phyloP scores from a whole-genome alignment of 2,888 invertebrate genomes.

The Prosopocoilus inquinatus region DNA sequence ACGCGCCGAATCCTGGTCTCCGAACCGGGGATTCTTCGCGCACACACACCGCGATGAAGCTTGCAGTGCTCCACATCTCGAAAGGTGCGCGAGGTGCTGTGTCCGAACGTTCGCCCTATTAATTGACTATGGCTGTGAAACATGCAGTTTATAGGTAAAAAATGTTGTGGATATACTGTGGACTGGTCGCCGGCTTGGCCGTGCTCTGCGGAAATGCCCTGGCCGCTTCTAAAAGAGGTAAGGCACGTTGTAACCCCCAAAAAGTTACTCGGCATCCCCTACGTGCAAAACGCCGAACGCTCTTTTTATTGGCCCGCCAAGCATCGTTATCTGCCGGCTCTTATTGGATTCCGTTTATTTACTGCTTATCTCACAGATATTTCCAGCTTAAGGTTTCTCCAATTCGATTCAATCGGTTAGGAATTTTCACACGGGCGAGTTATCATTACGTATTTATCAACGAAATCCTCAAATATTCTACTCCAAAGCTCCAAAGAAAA shows the following conservation, averaged over 20 bases:
- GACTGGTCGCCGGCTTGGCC: constrained; percentile 44
- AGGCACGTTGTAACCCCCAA: constrained; percentile 22
- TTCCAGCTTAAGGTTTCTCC: background rate
- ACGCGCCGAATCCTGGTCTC: constrained; percentile 22
- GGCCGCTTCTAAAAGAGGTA: constrained; percentile 47
- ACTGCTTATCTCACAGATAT: constrained; percentile 12
- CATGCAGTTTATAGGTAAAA: constrained; percentile 48
- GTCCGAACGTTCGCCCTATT: constrained; percentile 23
- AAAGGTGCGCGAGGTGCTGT: constrained; percentile 41
- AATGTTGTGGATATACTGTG: constrained; percentile 49
- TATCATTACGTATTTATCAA: too few relatives aligned
- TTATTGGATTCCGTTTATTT: constrained; percentile 20
- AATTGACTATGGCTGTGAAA: constrained; percentile 48
- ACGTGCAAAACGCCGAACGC: constrained; percentile 18
- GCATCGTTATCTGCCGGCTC: constrained; percentile 19
- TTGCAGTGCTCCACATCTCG: constrained; percentile 44
- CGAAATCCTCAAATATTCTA: too few relatives aligned
- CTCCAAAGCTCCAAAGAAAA: too few relatives aligned
- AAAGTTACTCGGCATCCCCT: constrained; percentile 14
- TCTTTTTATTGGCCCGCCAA: constrained; percentile 16
- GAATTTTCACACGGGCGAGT: too few relatives aligned
- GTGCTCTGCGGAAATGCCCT: constrained; percentile 38
- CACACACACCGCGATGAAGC: constrained; percentile 45
- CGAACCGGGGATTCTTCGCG: constrained; percentile 34
- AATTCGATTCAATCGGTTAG: too few relatives aligned